phyloP scores from a whole-genome alignment of 2,888 invertebrate species.

The Netelia melanura region DNA sequence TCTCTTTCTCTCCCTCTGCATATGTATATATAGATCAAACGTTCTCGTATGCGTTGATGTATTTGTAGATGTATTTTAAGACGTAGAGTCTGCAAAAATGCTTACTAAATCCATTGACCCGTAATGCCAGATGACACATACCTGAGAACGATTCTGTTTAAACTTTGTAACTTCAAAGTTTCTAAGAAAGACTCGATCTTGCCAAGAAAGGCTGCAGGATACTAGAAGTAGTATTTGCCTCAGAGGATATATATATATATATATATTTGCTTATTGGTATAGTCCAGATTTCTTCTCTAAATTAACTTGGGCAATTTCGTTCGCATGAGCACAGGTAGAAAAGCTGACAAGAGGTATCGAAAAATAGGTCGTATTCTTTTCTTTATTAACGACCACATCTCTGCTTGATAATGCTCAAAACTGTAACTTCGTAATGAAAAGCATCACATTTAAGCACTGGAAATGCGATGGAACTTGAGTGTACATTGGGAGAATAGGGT shows the following conservation, averaged over 20 bases:
- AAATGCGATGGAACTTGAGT: slow-evolving; percentile 57
- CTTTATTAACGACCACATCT: slow-evolving; percentile 19
- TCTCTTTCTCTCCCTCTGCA: background rate
- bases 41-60: background rate
- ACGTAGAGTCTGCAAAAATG: slow-evolving; percentile 29
- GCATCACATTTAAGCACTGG: slow-evolving; percentile 68
- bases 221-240: background rate
- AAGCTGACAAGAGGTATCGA: background rate
- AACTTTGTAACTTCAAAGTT: slow-evolving; percentile 50
- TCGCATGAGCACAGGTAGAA: background rate
- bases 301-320: background rate
- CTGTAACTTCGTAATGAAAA: slow-evolving; percentile 71
- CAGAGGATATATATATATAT: background rate
- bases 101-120: slow-evolving; percentile 56
- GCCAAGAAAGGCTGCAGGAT: background rate
- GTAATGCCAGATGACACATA: slow-evolving; percentile 54
- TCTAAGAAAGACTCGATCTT: slow-evolving; percentile 7
- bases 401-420: slow-evolving; percentile 70
- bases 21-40: too few relatives aligned
- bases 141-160: slow-evolving; percentile 37
- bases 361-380: background rate
- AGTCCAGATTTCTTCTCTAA: background rate
- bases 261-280: background rate
- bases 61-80: background rate
- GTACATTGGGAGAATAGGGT: slow-evolving; percentile 58